These are phyloP conservation scores for Denticeps clupeoides DNA, from an alignment of 2,797 vertebrate genomes.

Conservation along the genomic window DNA sequence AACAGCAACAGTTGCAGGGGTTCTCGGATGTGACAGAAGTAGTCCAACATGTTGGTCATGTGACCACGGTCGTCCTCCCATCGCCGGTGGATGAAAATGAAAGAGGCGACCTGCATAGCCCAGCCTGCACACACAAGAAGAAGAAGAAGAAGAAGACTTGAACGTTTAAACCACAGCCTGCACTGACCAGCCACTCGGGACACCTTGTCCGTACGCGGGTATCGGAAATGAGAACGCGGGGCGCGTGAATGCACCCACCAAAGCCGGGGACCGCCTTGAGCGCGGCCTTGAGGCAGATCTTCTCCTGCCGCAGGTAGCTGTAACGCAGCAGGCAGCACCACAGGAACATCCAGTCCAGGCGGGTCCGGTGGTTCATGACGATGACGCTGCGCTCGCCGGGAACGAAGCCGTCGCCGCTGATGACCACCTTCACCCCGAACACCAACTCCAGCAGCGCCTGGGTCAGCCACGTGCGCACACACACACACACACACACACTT, in stretches of 20 bases:
- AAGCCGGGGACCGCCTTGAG: constrained; percentile 92
- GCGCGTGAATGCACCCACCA: constrained; percentile 60
- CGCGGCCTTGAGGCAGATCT: constrained; percentile 92
- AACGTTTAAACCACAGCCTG: no score
- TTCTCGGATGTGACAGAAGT: constrained; percentile 90
- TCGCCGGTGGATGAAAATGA: constrained; percentile 84
- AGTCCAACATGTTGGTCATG: constrained; percentile 86
- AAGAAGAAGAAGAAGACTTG: no score
- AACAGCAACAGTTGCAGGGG: constrained; percentile 92
- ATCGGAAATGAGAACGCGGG: no score
- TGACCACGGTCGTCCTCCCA: constrained; percentile 88
- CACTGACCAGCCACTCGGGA: no score
- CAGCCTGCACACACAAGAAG: constrained; percentile 62
- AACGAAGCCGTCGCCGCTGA: constrained; percentile 92
- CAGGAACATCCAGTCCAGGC: constrained; percentile 98
- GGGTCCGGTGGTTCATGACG: constrained; percentile 97
- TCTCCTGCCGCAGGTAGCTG: constrained; percentile 93
- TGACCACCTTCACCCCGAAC: constrained; percentile 89
- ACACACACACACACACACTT: not conserved
- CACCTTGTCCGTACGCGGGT: no score
- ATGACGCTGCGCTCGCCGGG: constrained; percentile 95
- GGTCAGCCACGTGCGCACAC: not conserved
- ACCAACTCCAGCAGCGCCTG: constrained; percentile 90
- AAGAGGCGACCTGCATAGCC: constrained; percentile 97
- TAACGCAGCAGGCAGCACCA: constrained; percentile 95